Percentiles rank a stretch among this genome's conserved stretches.
phyloP scores from a whole-genome alignment of 2,113 vertebrate genomes.

The Archilochus colubris region DNA sequence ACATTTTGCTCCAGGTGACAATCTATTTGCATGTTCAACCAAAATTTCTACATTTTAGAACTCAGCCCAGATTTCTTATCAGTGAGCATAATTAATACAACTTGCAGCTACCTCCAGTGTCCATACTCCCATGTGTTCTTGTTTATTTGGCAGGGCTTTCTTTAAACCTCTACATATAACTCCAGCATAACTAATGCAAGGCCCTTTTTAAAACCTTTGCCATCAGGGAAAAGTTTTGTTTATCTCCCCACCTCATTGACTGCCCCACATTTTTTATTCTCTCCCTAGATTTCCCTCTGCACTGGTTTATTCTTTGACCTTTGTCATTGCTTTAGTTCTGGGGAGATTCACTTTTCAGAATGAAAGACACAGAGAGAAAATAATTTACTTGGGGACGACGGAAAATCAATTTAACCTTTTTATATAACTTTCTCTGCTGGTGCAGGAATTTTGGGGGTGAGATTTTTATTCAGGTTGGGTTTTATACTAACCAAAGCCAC shows the following conservation, averaged over 20 bases:
- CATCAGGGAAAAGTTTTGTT: background rate
- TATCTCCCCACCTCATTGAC: background rate
- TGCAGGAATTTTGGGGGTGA: background rate
- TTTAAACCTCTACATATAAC: background rate
- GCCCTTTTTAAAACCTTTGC: background rate
- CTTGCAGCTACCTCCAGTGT: background rate
- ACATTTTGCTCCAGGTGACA: background rate
- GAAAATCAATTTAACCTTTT: background rate
- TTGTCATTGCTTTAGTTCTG: background rate
- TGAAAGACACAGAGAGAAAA: constrained; percentile 20
- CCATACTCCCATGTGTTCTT: background rate
- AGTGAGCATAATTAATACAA: background rate
- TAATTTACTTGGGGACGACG: background rate
- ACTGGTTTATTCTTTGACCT: background rate
- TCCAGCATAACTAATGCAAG: background rate
- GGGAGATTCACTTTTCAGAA: background rate
- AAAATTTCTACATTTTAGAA: background rate
- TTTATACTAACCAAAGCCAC: background rate
- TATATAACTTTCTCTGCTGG: background rate
- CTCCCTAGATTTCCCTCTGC: background rate
- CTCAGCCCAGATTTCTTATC: background rate
- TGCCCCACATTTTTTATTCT: background rate
- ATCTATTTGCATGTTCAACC: background rate
- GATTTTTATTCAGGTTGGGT: background rate
- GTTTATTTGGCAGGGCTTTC: background rate